Base-by-base conservation (phyloP, 2,888 invertebrate species). In the Barypeithes pellucidus region DNA sequence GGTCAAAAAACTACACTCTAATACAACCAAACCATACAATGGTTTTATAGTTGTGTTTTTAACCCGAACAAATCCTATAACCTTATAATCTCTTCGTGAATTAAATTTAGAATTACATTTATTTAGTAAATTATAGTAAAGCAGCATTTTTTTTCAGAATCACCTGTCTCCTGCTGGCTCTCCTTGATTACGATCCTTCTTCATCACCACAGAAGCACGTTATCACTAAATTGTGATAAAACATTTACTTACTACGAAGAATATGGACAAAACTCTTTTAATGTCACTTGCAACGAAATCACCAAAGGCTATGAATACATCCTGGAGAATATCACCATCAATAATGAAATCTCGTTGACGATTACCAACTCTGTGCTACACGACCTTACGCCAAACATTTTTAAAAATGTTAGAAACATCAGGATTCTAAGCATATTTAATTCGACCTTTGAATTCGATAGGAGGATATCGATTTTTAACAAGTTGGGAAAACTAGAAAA, bases 221-320 rank as follows among this genome's bases (percentile, higher is more conserved):
- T 33, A 22, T 18, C 69, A 14, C 76, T 79, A 12, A 78, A 80
- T 57, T 85, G 85, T 73, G 81, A 80, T 52, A 84, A 83, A 76
- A 80, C 82, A 47, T 81, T 84, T 73, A 81, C 80, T 9, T 85
- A 84, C 75, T 81, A 83, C 76, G 80, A 82, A 33, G 77, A 79
- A 29, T 84, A 82, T 73, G 82, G 82, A 12, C 74, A 78, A 12
- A 83, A 83, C 72, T 85, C 85, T 11, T 83, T 83, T 77, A 82
- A 84, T 68, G 82, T 85, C 33, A 80, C 72, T 59, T 86, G 86
- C 77, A 80, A 80, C 14, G 77, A 75, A 18, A 79, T 80, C 47
- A 77, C 78, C 57, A 76, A 77, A 73, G 73, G 73, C 20, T 75
- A 75, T 65, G 70, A 78, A 47, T 80, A 81, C 74, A 79, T 85